Evolutionary conservation across 1,140 invertebrate genomes (phyloP).

Genomic region (Tetramorium parvispinum): DNA sequence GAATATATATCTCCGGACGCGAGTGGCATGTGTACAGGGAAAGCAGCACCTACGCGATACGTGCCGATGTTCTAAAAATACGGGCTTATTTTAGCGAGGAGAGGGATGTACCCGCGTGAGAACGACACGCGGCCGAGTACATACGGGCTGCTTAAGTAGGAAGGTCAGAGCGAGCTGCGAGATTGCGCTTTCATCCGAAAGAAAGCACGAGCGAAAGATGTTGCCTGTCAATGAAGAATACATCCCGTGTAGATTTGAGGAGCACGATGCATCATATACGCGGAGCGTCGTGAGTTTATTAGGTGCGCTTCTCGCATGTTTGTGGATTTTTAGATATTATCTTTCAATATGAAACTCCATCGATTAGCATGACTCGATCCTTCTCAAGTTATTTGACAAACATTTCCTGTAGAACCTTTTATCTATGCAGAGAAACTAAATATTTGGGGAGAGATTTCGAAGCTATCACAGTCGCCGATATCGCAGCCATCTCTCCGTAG

Average conservation of each 20-base stretch:
- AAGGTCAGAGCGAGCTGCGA: slow-evolving; percentile 45
- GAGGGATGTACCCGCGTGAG: slow-evolving; percentile 53
- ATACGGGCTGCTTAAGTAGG: slow-evolving; percentile 32
- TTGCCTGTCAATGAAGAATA: neutral
- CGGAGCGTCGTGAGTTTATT: neutral
- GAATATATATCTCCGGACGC: slow-evolving; percentile 51
- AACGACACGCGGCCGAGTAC: slow-evolving; percentile 39
- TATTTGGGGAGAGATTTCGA: neutral
- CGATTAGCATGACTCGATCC: neutral
- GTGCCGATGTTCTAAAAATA: slow-evolving; percentile 67
- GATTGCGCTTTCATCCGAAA: neutral
- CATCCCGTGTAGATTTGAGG: neutral
- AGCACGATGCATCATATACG: neutral
- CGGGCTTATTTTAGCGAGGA: slow-evolving; percentile 64
- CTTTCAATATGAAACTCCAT: neutral
- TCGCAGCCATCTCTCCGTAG: neutral
- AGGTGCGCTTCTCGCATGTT: neutral
- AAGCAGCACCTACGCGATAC: slow-evolving; percentile 65
- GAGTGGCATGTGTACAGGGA: slow-evolving; percentile 47
- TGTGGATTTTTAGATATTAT: neutral
- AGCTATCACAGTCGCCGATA: neutral
- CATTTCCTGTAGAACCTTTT: neutral
- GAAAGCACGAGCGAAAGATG: slow-evolving; percentile 8
- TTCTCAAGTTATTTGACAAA: neutral
- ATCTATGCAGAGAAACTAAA: neutral